phyloP scores from a whole-genome alignment of 2,888 invertebrate species.

The Erynnis tages region DNA sequence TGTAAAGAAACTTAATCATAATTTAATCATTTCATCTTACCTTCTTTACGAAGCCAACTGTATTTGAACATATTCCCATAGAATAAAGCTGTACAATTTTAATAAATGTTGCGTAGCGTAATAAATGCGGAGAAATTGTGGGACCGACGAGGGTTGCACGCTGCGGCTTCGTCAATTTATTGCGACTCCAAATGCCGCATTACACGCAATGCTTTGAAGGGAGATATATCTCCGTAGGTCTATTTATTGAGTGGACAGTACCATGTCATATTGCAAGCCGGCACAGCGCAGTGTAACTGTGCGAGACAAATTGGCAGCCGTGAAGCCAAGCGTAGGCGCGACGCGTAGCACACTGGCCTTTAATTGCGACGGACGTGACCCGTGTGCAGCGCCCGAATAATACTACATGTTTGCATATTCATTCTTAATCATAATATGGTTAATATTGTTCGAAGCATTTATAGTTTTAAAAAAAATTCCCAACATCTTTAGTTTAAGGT shows the following conservation, averaged over 20 bases:
- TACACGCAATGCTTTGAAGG: neutral
- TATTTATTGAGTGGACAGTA: conserved; percentile 21
- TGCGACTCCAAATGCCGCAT: neutral
- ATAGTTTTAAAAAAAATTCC: too few species aligned
- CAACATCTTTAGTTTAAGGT: too few species aligned
- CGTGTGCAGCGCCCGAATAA: conserved; percentile 2
- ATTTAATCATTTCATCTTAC: too few species aligned
- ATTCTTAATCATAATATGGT: conserved; percentile 8
- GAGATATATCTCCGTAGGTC: conserved; percentile 8
- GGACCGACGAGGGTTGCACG: too few species aligned
- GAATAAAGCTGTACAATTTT: too few species aligned
- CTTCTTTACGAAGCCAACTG: too few species aligned
- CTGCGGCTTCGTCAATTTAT: conserved; percentile 4
- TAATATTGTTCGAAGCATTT: neutral
- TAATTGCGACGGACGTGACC: conserved; percentile 50
- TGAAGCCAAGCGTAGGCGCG: conserved; percentile 54
- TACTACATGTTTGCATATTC: conserved; percentile 18
- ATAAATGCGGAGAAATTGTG: too few species aligned
- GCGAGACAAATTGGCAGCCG: conserved; percentile 59
- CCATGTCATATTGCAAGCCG: conserved; percentile 14
- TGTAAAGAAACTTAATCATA: too few species aligned
- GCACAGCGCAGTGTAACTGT: conserved; percentile 26
- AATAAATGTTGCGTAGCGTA: too few species aligned
- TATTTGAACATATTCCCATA: too few species aligned
- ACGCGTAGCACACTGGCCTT: conserved; percentile 40